phyloP scores from a whole-genome alignment of 2,113 vertebrate species.

The Circaetus cinerascens region DNA sequence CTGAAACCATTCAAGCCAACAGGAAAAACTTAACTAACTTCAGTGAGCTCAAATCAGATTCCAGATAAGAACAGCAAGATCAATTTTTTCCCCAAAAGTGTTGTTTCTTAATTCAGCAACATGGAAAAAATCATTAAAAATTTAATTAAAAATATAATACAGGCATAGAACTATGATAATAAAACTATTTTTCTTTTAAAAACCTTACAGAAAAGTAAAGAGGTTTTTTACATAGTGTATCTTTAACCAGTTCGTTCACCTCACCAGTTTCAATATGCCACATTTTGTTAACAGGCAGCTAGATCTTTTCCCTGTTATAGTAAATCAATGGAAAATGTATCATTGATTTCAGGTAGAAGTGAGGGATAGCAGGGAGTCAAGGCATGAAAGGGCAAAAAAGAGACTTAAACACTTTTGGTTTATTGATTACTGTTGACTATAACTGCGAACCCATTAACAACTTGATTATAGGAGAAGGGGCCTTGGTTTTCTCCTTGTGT shows the following conservation, averaged over 20 bases:
- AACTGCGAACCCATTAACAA: not conserved
- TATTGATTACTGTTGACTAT: not conserved
- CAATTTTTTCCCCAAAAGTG: not conserved
- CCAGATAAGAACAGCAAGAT: not conserved
- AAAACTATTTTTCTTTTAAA: not conserved
- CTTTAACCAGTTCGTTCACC: not conserved
- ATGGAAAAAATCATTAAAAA: not conserved
- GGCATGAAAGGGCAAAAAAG: not conserved
- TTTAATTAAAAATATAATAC: not conserved
- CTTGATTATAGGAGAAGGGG: not conserved
- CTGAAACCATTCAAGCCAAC: not conserved
- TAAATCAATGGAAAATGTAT: slow-evolving; percentile 9
- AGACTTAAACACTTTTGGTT: slow-evolving; percentile 3
- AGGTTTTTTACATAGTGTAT: accelerated
- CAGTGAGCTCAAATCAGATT: not conserved
- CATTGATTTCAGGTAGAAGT: not conserved
- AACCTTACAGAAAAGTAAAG: not conserved
- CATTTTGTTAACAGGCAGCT: not conserved
- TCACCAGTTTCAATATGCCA: not conserved
- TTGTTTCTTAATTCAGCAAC: not conserved
- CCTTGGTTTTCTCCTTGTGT: not conserved
- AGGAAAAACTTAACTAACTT: not conserved
- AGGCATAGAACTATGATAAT: not conserved
- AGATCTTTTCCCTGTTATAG: not conserved
- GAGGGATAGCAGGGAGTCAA: not conserved